Evolutionary conservation across 2,113 vertebrate species (phyloP).

Genomic region (Phocoena sinus): DNA sequence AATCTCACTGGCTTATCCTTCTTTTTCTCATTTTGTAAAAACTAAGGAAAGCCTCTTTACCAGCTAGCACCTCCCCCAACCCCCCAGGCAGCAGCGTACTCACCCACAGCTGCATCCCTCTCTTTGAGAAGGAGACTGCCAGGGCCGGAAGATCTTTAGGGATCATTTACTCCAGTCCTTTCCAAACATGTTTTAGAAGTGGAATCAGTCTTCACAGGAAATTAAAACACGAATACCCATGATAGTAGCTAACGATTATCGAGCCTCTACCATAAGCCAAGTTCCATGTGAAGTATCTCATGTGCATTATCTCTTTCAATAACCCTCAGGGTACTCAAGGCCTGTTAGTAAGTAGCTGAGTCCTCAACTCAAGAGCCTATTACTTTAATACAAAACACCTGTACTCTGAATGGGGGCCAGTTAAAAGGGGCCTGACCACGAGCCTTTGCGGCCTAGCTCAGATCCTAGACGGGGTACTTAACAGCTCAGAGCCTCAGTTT

Average conservation of each 20-base stretch:
- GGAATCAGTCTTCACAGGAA: not conserved
- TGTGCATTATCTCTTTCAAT: not conserved
- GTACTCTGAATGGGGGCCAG: not conserved
- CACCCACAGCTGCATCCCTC: no score
- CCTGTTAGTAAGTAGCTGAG: not conserved
- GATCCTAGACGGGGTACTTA: not conserved
- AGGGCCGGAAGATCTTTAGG: not conserved
- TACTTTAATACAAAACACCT: not conserved
- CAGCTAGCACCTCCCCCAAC: not conserved
- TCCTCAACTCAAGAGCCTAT: not conserved
- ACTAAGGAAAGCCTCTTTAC: not conserved
- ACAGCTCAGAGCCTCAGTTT: not conserved
- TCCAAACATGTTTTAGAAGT: not conserved
- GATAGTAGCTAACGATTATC: not conserved
- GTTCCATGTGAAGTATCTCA: not conserved
- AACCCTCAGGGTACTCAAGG: not conserved
- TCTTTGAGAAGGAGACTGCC: not conserved
- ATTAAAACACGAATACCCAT: not conserved
- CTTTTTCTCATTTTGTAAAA: not conserved
- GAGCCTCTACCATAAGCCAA: not conserved
- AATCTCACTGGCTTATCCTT: not conserved
- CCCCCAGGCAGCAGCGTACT: no score
- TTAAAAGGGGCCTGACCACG: not conserved
- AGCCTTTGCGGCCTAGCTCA: not conserved
- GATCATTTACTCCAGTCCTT: not conserved